Evolutionary conservation across 2,797 vertebrate species (phyloP), one percentile per base, ranked within the genome.

Genomic region (Chlorospingus flavigularis): DNA sequence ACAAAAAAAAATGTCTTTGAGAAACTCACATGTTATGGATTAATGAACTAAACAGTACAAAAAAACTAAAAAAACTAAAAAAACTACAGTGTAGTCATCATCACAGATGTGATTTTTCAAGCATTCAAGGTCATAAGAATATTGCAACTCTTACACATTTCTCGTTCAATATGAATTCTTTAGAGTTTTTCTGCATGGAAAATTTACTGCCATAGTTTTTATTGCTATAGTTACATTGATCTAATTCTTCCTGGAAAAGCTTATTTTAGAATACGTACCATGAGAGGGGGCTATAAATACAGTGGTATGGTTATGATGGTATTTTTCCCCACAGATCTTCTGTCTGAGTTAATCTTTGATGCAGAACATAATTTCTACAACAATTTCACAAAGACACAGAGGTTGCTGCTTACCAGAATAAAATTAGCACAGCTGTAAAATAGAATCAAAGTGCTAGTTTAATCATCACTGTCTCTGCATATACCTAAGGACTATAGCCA

Each of bases 271-370:
- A 58, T 19, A 72, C 20, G 3, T 28, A 62, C 67, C 74, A 62
- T 76, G 39, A 82, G 39, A 92, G 39, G 31, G 71, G 79, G 75
- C 19, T 79, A 68, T 55, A 89, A 77, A 79, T 88, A 76, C 35
- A 58, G 11, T 62, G 25, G 8, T 70, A 40, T 47, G 40, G 17
- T 50, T 81, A 62, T 3, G 6, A 31, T 37, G 58, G 6, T 25
- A 5, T 31, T 79, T 35, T 26, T 28, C 17, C 26, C 47, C 50
- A 20, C 13, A 54, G 15, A 72, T 35, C 28, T 78, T 86, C 19
- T 82, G 90, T 73, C n/a, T 39, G 43, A 7, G 13, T 94, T 72
- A 61, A 58, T 75, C 47, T 81, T 87, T 68, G 50, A 58, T 54
- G n/a, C 11, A 82, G 35, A 13, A 47, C 10, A 15, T 72, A 39